Conservation (phyloP, 2,113 vertebrate species). For the Aix galericulata region DNA sequence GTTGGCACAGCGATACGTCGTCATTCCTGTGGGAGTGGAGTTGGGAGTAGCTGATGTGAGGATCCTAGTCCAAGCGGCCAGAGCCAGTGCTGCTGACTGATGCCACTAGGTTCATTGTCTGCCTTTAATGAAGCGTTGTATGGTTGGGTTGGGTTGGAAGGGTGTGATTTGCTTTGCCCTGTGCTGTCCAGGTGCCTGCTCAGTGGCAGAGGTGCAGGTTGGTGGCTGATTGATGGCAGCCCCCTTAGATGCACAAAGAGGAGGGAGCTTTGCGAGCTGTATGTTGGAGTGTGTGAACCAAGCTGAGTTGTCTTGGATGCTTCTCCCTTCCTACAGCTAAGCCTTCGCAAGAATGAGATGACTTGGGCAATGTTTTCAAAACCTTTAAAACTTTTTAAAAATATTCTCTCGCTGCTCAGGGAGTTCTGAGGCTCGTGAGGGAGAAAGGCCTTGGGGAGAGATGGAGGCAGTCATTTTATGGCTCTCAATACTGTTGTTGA, state of each 20-base stretch:
- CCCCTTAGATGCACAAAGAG: neutral
- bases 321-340: neutral
- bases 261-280: neutral
- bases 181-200: neutral
- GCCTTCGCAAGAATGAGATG: neutral
- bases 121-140: neutral
- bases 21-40: neutral
- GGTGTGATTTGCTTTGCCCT: neutral
- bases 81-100: rapidly evolving
- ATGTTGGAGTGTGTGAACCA: neutral
- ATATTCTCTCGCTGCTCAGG: neutral
- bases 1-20: neutral
- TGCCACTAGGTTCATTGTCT: neutral
- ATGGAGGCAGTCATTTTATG: neutral
- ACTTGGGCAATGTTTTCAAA: neutral
- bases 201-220: neutral
- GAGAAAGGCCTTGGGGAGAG: neutral
- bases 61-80: neutral
- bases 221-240: neutral
- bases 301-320: neutral
- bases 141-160: neutral
- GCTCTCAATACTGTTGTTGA: neutral
- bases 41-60: neutral
- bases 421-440: neutral
- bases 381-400: neutral